Conservation (phyloP, 2,797 vertebrate species). For the Lithobates pipiens region DNA sequence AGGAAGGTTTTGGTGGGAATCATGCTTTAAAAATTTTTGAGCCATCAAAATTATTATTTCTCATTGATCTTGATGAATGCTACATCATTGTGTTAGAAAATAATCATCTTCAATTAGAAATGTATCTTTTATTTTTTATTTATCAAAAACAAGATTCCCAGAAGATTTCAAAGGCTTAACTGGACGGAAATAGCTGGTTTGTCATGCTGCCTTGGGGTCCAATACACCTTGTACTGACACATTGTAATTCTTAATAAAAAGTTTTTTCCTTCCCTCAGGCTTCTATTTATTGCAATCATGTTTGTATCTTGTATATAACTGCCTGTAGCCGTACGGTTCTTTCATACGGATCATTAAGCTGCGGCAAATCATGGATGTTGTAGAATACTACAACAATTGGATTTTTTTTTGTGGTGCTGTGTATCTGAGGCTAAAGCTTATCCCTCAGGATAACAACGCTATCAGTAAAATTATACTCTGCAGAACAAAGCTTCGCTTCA, state of each 20-base stretch:
- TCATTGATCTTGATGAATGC: no score
- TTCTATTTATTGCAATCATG: constrained; percentile 45
- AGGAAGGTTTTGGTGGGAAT: no score
- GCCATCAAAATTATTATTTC: no score
- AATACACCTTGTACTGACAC: constrained; percentile 12
- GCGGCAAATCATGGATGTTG: constrained; percentile 36
- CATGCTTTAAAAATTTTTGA: no score
- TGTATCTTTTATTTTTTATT: neutral
- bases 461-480: constrained; percentile 12
- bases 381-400: constrained; percentile 33
- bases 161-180: neutral
- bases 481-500: constrained; percentile 14
- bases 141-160: neutral
- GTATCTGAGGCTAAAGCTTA: constrained; percentile 29
- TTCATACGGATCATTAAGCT: constrained; percentile 46
- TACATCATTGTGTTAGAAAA: neutral
- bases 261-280: neutral
- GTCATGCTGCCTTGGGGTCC: neutral
- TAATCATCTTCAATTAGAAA: neutral
- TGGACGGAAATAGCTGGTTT: neutral
- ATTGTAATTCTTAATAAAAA: constrained; percentile 35
- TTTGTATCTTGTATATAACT: constrained; percentile 28
- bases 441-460: constrained; percentile 34
- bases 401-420: constrained; percentile 31
- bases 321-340: constrained; percentile 30